A percentile compares a stretch with the other conserved stretches of the same genome.
Conservation (phyloP, 2,113 vertebrate species). For the Carlito syrichta region DNA sequence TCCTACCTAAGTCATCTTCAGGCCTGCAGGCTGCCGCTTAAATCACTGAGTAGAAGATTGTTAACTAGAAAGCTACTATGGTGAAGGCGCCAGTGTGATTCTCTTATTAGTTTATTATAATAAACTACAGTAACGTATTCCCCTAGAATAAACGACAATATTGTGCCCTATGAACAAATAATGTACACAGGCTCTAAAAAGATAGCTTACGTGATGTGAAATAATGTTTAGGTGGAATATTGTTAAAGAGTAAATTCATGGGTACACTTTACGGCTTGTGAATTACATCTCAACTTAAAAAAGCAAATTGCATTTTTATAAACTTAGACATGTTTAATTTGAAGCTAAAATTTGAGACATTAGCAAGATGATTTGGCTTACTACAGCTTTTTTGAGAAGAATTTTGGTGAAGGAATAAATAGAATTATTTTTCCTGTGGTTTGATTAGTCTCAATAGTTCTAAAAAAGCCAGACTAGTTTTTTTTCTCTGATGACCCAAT, state of each 20-base stretch:
- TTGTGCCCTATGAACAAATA: background rate
- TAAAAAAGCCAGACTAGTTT: background rate
- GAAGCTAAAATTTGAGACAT: background rate
- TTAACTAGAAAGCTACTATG: background rate
- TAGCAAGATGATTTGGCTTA: background rate
- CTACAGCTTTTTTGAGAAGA: background rate
- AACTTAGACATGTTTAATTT: background rate
- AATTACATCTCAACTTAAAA: constrained; percentile 18
- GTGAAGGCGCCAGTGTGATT: background rate
- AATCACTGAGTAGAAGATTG: background rate
- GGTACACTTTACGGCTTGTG: background rate
- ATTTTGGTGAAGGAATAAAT: background rate
- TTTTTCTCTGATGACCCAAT: background rate
- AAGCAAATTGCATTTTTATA: background rate
- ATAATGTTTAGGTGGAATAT: background rate
- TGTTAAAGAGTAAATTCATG: background rate
- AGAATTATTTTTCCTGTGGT: background rate
- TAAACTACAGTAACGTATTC: background rate
- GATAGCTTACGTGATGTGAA: background rate
- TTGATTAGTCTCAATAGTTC: background rate
- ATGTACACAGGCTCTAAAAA: background rate
- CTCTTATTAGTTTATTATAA: background rate
- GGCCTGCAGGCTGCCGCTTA: background rate
- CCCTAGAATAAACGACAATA: background rate
- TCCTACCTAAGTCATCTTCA: background rate